These are phyloP conservation scores for Norana najaformis DNA, from an alignment of 2,888 invertebrate genomes.

Conservation along the genomic window DNA sequence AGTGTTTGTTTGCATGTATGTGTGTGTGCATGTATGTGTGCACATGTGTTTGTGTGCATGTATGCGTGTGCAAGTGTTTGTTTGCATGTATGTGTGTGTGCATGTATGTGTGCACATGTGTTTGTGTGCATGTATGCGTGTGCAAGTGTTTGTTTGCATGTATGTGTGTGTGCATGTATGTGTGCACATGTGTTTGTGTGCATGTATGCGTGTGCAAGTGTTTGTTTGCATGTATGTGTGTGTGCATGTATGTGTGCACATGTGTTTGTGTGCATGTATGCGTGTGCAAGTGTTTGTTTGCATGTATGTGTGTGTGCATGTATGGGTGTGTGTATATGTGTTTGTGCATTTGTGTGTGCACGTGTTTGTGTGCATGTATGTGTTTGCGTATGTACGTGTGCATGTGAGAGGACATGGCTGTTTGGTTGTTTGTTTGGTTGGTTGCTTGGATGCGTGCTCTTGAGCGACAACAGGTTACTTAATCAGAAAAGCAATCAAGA, in stretches of 20 bases:
- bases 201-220: background rate
- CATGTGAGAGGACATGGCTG: too few relatives aligned
- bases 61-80: background rate
- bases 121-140: background rate
- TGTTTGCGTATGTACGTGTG: background rate
- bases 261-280: background rate
- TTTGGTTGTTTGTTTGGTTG: background rate
- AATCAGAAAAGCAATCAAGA: slow-evolving; percentile 13
- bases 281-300: background rate
- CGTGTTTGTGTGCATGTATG: background rate
- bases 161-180: background rate
- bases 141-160: background rate
- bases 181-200: background rate
- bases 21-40: background rate
- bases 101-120: background rate
- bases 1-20: background rate
- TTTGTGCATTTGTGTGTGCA: background rate
- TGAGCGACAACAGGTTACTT: background rate
- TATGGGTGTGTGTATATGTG: background rate
- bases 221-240: background rate
- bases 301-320: background rate
- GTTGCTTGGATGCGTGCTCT: background rate
- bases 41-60: background rate
- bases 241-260: background rate
- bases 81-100: background rate